Percentiles rank a stretch among this genome's conserved stretches.
Conservation (phyloP, 64 coral and sea anemone species). For the Montipora cactus region DNA sequence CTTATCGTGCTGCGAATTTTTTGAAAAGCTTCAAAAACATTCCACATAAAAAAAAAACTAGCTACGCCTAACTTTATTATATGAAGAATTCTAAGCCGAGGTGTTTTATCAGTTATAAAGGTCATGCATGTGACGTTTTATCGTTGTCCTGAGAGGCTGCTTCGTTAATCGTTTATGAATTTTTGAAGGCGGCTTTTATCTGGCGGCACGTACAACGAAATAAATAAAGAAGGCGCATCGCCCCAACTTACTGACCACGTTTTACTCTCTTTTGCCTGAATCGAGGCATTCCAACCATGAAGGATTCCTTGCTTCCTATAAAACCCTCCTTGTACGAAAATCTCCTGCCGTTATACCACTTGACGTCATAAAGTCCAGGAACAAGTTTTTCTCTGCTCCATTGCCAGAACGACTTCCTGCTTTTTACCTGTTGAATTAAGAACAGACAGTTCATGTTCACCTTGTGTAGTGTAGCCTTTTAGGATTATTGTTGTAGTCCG, state of each 20-base stretch:
- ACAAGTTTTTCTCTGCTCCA: slow-evolving; percentile 71
- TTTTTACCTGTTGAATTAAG: slow-evolving; percentile 26
- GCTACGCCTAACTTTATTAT: too few species aligned
- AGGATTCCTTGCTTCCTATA: slow-evolving; percentile 68
- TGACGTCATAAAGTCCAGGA: slow-evolving; percentile 72
- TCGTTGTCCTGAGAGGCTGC: not conserved
- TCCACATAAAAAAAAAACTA: too few species aligned
- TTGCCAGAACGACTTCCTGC: slow-evolving; percentile 50
- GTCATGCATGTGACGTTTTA: too few species aligned
- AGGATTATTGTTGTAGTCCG: not conserved
- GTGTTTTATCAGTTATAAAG: too few species aligned
- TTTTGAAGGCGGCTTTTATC: too few species aligned
- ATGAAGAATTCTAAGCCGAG: too few species aligned
- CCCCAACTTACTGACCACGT: slow-evolving; percentile 37
- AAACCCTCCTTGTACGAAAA: slow-evolving; percentile 80
- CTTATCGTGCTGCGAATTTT: too few species aligned
- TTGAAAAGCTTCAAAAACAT: too few species aligned
- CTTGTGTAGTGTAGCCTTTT: not conserved
- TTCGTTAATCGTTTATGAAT: not conserved
- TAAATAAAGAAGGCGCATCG: not conserved
- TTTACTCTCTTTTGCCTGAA: slow-evolving; percentile 79
- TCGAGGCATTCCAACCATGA: slow-evolving; percentile 89
- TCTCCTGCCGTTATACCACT: slow-evolving; percentile 77
- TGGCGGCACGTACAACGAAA: too few species aligned
- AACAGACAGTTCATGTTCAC: not conserved